Percentiles rank a stretch among this genome's conserved stretches.
Conservation (phyloP, 2,113 vertebrate species). For the Motacilla tschutschensis region DNA sequence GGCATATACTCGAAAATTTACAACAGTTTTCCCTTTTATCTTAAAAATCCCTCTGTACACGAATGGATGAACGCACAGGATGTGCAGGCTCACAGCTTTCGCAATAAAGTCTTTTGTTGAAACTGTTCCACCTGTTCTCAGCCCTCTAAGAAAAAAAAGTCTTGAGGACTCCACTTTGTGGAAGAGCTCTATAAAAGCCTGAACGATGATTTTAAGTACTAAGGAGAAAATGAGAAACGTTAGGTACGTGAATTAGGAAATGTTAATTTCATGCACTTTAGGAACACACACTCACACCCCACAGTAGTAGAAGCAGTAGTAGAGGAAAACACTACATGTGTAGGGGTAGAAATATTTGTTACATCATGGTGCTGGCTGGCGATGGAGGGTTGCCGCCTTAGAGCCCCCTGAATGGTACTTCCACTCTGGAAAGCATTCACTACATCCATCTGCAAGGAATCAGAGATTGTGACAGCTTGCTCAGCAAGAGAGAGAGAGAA, state of each 20-base stretch:
- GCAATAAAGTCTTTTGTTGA: constrained; percentile 67
- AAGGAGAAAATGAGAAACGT: constrained; percentile 89
- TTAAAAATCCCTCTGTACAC: constrained; percentile 45
- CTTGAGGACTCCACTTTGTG: constrained; percentile 83
- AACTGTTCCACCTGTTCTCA: constrained; percentile 71
- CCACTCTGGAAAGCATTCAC: constrained; percentile 99
- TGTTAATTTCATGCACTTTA: constrained; percentile 99
- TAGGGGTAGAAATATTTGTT: constrained; percentile 99
- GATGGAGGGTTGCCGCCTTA: constrained; percentile 99
- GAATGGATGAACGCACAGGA: constrained; percentile 67
- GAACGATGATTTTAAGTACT: constrained; percentile 86
- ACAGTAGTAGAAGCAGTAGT: constrained; percentile 99
- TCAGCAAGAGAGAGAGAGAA: constrained; percentile 87
- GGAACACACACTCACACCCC: constrained; percentile 99
- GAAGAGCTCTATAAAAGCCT: constrained; percentile 90
- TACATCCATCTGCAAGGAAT: constrained; percentile 99
- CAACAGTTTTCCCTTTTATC: constrained; percentile 67
- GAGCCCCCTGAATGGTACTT: constrained; percentile 99
- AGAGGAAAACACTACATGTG: constrained; percentile 99
- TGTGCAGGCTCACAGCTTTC: constrained; percentile 81
- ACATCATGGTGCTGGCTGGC: constrained; percentile 99
- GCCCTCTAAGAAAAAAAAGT: constrained; percentile 77
- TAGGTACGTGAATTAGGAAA: constrained; percentile 89
- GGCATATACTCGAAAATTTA: constrained; percentile 99
- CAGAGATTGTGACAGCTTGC: constrained; percentile 97